Evolutionary conservation across 2,888 invertebrate species (phyloP).

Genomic region (Cacoxenus indagator): DNA sequence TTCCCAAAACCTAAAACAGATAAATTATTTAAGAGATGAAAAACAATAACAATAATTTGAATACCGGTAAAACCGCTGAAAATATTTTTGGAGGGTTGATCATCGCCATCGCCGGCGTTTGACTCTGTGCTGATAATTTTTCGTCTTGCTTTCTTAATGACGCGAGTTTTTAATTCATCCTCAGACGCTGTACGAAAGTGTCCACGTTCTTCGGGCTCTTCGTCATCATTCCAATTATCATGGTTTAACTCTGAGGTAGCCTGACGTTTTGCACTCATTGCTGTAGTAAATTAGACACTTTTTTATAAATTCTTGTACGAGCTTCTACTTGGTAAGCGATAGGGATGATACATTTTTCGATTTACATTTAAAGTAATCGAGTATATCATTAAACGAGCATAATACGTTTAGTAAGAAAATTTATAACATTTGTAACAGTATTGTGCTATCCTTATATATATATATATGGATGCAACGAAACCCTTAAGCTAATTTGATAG

Average conservation of each 20-base stretch:
- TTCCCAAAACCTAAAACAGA: conserved; percentile 55
- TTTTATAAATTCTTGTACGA: background rate
- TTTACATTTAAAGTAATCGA: no score
- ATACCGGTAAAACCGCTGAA: conserved; percentile 79
- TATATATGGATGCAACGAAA: no score
- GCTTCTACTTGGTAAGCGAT: background rate
- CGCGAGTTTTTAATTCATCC: conserved; percentile 81
- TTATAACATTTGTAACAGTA: no score
- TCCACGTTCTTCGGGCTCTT: conserved; percentile 82
- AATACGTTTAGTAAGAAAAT: no score
- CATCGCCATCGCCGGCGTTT: conserved; percentile 24
- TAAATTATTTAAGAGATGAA: background rate
- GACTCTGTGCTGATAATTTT: conserved; percentile 33
- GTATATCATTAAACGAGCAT: no score
- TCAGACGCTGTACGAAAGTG: conserved; percentile 78
- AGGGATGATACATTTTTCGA: no score
- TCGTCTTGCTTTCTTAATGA: conserved; percentile 83
- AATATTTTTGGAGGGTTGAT: conserved; percentile 72
- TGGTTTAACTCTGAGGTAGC: conserved; percentile 84
- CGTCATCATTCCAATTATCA: conserved; percentile 88
- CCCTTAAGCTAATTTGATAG: no score
- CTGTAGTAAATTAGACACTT: no score
- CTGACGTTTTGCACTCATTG: conserved; percentile 81
- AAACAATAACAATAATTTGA: conserved; percentile 59
- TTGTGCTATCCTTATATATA: no score